Evolutionary conservation across 2,797 vertebrate genomes (phyloP).

Genomic region (Gallinago stenura): DNA sequence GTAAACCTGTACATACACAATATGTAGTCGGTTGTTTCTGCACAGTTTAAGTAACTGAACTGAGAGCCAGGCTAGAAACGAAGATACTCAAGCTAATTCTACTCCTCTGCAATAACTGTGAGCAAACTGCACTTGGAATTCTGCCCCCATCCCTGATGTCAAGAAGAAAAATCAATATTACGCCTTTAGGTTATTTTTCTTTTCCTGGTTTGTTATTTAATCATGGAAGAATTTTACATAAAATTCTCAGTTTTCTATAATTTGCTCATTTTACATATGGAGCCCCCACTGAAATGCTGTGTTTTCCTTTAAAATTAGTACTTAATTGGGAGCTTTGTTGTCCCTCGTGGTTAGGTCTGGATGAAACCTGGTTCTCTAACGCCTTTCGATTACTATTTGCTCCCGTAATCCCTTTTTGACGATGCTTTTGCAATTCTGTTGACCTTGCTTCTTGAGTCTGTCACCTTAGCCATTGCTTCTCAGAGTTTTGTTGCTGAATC

Average conservation of each 20-base stretch:
- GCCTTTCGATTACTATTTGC: neutral
- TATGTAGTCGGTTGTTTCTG: neutral
- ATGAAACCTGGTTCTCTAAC: neutral
- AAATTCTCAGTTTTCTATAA: neutral
- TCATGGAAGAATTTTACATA: neutral
- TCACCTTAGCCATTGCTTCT: neutral
- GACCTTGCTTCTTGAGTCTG: neutral
- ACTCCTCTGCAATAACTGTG: neutral
- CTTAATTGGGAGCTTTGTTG: neutral
- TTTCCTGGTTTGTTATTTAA: neutral
- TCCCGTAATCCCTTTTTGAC: neutral
- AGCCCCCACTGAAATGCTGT: neutral
- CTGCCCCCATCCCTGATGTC: neutral
- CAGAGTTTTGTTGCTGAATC: neutral
- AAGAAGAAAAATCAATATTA: neutral
- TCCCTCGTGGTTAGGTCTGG: neutral
- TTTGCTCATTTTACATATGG: neutral
- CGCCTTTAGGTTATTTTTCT: neutral
- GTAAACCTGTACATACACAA: neutral
- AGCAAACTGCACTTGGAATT: neutral
- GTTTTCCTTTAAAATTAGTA: neutral
- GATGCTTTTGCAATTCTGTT: neutral
- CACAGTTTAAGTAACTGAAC: neutral
- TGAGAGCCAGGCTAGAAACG: neutral
- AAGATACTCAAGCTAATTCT: neutral